phyloP scores from a whole-genome alignment of 2,888 invertebrate genomes.

The Junonia oenone region DNA sequence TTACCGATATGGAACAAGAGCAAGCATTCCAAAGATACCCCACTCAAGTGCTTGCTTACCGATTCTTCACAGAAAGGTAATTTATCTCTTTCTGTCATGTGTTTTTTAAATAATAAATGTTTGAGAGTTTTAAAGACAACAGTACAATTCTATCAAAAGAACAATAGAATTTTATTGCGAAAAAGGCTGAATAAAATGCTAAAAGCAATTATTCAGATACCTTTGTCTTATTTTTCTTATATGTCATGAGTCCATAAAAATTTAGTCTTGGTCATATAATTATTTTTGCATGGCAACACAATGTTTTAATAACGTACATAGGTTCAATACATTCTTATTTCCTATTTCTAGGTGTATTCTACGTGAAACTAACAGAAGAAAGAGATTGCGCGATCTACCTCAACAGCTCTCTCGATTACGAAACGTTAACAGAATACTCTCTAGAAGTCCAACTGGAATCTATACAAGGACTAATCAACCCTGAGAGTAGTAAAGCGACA shows the following conservation, averaged over 20 bases:
- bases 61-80: constrained; percentile 87
- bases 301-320: too few relatives aligned
- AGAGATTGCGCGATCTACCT: constrained; percentile 90
- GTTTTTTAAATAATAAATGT: too few relatives aligned
- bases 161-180: too few relatives aligned
- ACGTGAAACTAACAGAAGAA: constrained; percentile 85
- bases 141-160: too few relatives aligned
- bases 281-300: too few relatives aligned
- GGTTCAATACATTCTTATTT: not conserved
- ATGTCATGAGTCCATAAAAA: too few relatives aligned
- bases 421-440: constrained; percentile 85
- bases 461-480: constrained; percentile 89
- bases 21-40: constrained; percentile 83
- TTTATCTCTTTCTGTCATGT: too few relatives aligned
- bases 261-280: too few relatives aligned
- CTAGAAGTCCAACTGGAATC: constrained; percentile 89
- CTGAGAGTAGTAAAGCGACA: constrained; percentile 85
- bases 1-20: constrained; percentile 87
- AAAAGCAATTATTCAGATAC: too few relatives aligned
- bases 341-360: constrained; percentile 82
- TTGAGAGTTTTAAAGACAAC: too few relatives aligned
- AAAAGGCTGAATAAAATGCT: too few relatives aligned
- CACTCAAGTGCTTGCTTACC: constrained; percentile 88
- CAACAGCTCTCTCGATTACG: constrained; percentile 87
- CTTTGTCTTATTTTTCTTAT: too few relatives aligned